Base-by-base conservation (phyloP, 2,888 invertebrate genomes). In the Athrips mouffetella region DNA sequence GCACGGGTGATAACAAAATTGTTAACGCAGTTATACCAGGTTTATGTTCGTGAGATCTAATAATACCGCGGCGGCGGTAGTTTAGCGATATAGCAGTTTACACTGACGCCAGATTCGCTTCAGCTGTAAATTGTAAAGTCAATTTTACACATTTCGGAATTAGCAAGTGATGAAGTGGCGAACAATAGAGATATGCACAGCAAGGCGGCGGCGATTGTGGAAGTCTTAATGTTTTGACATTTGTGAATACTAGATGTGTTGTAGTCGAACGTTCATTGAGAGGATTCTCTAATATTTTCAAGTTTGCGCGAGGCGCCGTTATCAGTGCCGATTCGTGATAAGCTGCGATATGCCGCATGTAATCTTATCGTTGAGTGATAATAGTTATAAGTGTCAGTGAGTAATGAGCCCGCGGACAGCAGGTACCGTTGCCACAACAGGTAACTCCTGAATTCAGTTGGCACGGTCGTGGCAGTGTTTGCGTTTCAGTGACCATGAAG, bases 311-410 rank as follows among this genome's bases (percentile, higher is more conserved):
- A 74, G 73, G 63, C 62, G 60, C 65, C 70, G 78, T 82, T 85
- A 87, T 86, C 85, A 64, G 67, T 62, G 70, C 76, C 80, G 84
- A 85, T 83, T 85, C 79, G 77, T 69, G 86, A 87, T 87, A 88
- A 87, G 83, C 76, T 73, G 58, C 63, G 73, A 78, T 73, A 80
- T 82, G 78, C 80, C 75, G 76, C 70, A 64, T 67, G 77, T 81
- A 83, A 82, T 86, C 85, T 88, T 88, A 88, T 88, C 88, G 80
- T 73, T 74, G 73, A 79, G 76, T 84, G 87, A 88, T 88, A 88
- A 80, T 78, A 80, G 83, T 80, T 83, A 80, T 83, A 85, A 85
- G 86, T 85, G 83, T 85, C 84, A 88, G 87, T 87, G 80, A 88
- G 87, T 76, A 80, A 78, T 80, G 80, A 66, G 79, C 71, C 72